Base-by-base conservation (phyloP, 2,888 invertebrate species). In the Lepidocyrtoides sp. region DNA sequence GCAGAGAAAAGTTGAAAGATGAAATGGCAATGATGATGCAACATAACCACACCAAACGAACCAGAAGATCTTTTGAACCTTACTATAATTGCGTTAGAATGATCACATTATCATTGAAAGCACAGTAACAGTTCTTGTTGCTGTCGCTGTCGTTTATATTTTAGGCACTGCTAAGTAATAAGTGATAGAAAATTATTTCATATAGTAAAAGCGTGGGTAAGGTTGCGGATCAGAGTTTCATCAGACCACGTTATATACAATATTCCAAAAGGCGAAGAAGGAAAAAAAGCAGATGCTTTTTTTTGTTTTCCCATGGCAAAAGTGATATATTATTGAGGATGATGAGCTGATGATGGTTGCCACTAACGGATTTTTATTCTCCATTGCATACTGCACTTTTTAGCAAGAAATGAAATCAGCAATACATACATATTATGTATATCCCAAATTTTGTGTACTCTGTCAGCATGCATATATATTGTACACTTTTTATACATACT, bases 301-400 rank as follows among this genome's bases (percentile, higher is more conserved):
- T 84, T 83, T 89, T 84, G 89, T 84, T 84, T 89, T 84, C 84
- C 84, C 89, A 84, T 89, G 77, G 89, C 89, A 82, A 89, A 89
- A 89, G 89, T 84, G 89, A 89, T 84, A 77, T 84, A 84, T 89
- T 75, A 88, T 72, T 88, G 63, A 5, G 44, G 60, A 77, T 84
- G 69, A 82, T 84, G 85, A 85, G 36, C 32, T 72, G 75, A 75
- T 54, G 77, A 48, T 75, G 75, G 86, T 72, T 77, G 60, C 44
- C 77, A 60, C 75, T 89, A 89, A 89, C 89, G 89, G 89, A 89
- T 14, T 84, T 89, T 84, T 77, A 89, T 89, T 89, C 89, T 89
- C 89, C 83, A 89, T 84, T 83, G 77, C 77, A 77, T 77, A 51
- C 20, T 77, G 77, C 77, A 77, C 51, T 77, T 77, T n/a, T 54